Conservation (phyloP, 2,888 invertebrate genomes). For the Ochropleura plecta region DNA sequence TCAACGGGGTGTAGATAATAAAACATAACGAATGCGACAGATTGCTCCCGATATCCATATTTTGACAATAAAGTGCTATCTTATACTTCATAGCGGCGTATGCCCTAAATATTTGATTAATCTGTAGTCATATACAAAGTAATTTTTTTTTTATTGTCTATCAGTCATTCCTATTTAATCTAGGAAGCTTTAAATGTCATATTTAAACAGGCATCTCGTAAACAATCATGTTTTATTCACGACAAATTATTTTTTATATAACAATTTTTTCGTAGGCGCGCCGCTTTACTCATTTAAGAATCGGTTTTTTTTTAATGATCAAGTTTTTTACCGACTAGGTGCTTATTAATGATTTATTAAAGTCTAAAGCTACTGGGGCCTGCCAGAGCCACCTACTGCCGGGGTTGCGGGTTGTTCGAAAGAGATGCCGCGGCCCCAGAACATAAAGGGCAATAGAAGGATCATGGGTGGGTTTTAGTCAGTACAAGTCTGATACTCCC, state of each 20-base stretch:
- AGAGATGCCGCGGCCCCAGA: too few species aligned
- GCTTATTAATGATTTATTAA: too few species aligned
- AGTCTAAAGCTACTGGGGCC: too few species aligned
- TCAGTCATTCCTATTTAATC: neutral
- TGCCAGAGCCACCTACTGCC: too few species aligned
- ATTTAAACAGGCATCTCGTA: neutral
- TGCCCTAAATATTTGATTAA: neutral
- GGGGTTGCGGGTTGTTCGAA: too few species aligned
- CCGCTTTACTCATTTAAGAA: too few species aligned
- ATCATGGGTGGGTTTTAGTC: too few species aligned
- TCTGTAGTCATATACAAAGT: neutral
- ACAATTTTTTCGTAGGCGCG: neutral
- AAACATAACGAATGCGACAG: conserved; percentile 17
- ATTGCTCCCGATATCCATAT: neutral
- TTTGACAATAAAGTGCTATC: neutral
- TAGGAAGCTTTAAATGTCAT: neutral
- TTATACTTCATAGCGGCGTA: conserved; percentile 18
- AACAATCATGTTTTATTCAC: neutral
- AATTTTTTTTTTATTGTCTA: neutral
- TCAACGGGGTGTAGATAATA: conserved; percentile 12
- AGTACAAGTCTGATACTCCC: too few species aligned
- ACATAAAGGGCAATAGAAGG: too few species aligned
- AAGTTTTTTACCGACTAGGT: too few species aligned
- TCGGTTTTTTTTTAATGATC: neutral
- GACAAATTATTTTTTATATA: too few species aligned